These are phyloP conservation scores for Ophioninae sp. DNA, from an alignment of 2,888 invertebrate species.

Conservation along the genomic window DNA sequence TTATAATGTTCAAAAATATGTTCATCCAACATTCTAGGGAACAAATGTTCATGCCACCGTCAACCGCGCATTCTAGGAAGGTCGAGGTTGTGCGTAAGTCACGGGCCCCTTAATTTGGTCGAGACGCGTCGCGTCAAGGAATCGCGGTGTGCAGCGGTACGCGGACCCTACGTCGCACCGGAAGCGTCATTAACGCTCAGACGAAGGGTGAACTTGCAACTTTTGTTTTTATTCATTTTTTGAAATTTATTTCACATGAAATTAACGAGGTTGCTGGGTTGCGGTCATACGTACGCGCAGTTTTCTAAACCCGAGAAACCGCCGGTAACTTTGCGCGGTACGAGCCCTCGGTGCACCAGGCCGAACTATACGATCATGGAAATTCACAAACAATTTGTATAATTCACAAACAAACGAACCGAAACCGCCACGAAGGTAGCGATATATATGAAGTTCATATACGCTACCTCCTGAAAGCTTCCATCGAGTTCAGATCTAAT, in stretches of 20 bases:
- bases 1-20: no score
- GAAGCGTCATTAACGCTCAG: slow-evolving; percentile 53
- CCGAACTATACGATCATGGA: slow-evolving; percentile 9
- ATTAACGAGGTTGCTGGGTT: slow-evolving; percentile 38
- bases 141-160: not conserved
- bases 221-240: slow-evolving; percentile 16
- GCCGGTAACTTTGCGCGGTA: slow-evolving; percentile 19
- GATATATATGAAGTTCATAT: not conserved
- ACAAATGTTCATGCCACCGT: not conserved
- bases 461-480: no score
- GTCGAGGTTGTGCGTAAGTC: slow-evolving; percentile 14
- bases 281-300: not conserved
- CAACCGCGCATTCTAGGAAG: not conserved
- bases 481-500: no score
- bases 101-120: slow-evolving; percentile 22
- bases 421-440: not conserved
- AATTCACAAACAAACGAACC: not conserved
- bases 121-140: slow-evolving; percentile 26
- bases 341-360: not conserved
- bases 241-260: slow-evolving; percentile 12
- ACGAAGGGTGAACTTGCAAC: slow-evolving; percentile 29
- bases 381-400: slow-evolving; percentile 10
- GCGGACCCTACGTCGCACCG: slow-evolving; percentile 6
- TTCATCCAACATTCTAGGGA: not conserved
- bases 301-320: slow-evolving; percentile 13